These are phyloP conservation scores for Adrianichthys oophorus DNA, from an alignment of 2,797 vertebrate genomes.

Conservation along the genomic window DNA sequence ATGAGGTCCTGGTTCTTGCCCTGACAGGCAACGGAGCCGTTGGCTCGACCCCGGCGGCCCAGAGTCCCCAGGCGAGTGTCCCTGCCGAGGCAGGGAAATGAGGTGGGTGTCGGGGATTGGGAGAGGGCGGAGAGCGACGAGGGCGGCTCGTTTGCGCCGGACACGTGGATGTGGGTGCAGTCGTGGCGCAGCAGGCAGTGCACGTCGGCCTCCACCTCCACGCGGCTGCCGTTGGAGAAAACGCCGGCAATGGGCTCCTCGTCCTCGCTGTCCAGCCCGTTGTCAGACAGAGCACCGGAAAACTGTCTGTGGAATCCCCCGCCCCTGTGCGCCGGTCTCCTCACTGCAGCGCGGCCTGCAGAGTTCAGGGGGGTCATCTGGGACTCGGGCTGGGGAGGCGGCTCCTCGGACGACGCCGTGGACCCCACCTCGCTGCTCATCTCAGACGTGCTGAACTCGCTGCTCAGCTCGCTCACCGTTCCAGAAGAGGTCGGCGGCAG, in stretches of 20 bases:
- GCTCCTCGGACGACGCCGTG: slow-evolving; percentile 92
- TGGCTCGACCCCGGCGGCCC: slow-evolving; percentile 81
- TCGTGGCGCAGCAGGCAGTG: slow-evolving; percentile 79
- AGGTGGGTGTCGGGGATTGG: slow-evolving; percentile 52
- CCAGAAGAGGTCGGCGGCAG: slow-evolving; percentile 83
- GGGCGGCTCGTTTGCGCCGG: slow-evolving; percentile 28
- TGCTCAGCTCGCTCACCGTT: slow-evolving; percentile 89
- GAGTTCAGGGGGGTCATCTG: slow-evolving; percentile 25
- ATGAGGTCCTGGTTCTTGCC: slow-evolving; percentile 93
- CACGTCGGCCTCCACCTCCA: slow-evolving; percentile 94
- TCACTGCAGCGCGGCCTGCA: slow-evolving; percentile 21
- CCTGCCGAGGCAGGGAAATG: slow-evolving; percentile 69
- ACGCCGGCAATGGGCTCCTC: slow-evolving; percentile 95
- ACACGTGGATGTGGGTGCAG: slow-evolving; percentile 18
- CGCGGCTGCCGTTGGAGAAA: slow-evolving; percentile 93
- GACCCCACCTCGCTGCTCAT: slow-evolving; percentile 99
- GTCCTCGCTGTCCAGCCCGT: slow-evolving; percentile 94
- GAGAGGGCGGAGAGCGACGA: slow-evolving; percentile 25
- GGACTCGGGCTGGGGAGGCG: slow-evolving; percentile 65
- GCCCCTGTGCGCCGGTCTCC: slow-evolving; percentile 29
- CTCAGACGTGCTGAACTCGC: slow-evolving; percentile 94
- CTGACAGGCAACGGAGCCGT: slow-evolving; percentile 90
- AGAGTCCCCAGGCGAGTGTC: slow-evolving; percentile 51
- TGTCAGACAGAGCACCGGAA: slow-evolving; percentile 91
- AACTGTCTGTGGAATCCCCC: slow-evolving; percentile 89